Evolutionary conservation across 2,888 invertebrate species (phyloP).

Genomic region (Mechanitis mazaeus): DNA sequence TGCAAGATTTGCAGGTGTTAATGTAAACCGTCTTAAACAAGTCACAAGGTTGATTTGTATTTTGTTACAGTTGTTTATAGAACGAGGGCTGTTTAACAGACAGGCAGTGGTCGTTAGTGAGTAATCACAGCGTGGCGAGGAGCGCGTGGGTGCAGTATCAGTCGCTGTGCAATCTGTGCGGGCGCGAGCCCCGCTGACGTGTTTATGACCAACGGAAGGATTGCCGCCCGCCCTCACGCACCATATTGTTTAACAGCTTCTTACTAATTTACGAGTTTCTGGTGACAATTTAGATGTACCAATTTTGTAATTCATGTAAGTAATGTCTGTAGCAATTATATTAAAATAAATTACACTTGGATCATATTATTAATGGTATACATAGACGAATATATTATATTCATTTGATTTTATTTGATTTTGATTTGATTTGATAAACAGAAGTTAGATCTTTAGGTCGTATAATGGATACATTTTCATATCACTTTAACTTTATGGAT

Average conservation of each 20-base stretch:
- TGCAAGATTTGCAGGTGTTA: slow-evolving; percentile 24
- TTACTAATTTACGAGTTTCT: slow-evolving; percentile 32
- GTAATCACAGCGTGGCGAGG: slow-evolving; percentile 37
- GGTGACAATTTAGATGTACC: slow-evolving; percentile 13
- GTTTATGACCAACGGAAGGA: slow-evolving; percentile 59
- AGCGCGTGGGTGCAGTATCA: slow-evolving; percentile 56
- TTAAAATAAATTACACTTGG: not conserved
- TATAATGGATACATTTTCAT: not conserved
- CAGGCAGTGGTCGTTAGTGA: slow-evolving; percentile 44
- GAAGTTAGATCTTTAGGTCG: not conserved
- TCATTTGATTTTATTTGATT: no score
- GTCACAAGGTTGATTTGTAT: slow-evolving; percentile 35
- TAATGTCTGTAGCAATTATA: slow-evolving; percentile 2
- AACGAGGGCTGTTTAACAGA: slow-evolving; percentile 41
- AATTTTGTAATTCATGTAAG: slow-evolving; percentile 9
- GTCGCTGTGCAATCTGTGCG: slow-evolving; percentile 62
- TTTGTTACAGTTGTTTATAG: slow-evolving; percentile 39
- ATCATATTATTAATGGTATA: no score
- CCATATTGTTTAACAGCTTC: slow-evolving; percentile 68
- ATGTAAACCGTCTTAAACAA: slow-evolving; percentile 25
- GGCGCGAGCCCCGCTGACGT: slow-evolving; percentile 59
- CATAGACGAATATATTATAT: no score
- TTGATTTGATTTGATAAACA: no score
- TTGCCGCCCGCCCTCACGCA: slow-evolving; percentile 62
- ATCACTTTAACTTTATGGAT: slow-evolving; percentile 28